A percentile compares a stretch with the other conserved stretches of the same genome.
phyloP scores from a whole-genome alignment of 2,113 vertebrate species.

The Oenanthe oenanthe region DNA sequence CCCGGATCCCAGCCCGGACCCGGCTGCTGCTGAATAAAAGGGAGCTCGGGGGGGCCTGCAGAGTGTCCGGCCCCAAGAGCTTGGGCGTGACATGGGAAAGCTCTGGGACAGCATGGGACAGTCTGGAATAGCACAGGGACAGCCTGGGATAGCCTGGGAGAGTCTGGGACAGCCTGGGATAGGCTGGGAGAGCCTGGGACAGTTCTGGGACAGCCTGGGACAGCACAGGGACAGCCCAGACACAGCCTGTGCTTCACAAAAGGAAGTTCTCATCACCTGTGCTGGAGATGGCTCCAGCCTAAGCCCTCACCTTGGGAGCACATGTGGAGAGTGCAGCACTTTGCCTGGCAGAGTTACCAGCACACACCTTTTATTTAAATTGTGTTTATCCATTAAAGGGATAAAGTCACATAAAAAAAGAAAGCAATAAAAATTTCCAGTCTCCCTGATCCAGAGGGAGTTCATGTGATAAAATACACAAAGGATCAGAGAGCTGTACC shows the following conservation, averaged over 20 bases:
- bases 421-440: not conserved
- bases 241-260: too few species aligned
- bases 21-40: too few species aligned
- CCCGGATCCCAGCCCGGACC: not conserved
- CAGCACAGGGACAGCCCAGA: too few species aligned
- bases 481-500: not conserved
- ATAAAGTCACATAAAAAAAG: not conserved
- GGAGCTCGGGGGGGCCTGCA: too few species aligned
- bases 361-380: not conserved
- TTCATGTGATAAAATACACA: not conserved
- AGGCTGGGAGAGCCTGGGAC: too few species aligned
- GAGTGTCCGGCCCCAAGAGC: too few species aligned
- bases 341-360: not conserved
- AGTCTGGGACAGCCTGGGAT: not conserved
- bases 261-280: not conserved
- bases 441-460: not conserved
- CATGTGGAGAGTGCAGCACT: rapidly evolving
- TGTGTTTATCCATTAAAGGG: not conserved
- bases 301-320: rapidly evolving
- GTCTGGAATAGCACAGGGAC: too few species aligned
- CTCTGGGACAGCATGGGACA: too few species aligned
- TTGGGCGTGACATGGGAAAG: too few species aligned
- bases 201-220: not conserved
- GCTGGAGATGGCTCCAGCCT: not conserved
- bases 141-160: not conserved